Evolutionary conservation across 2,888 invertebrate species (phyloP).

Genomic region (Nineta flava): DNA sequence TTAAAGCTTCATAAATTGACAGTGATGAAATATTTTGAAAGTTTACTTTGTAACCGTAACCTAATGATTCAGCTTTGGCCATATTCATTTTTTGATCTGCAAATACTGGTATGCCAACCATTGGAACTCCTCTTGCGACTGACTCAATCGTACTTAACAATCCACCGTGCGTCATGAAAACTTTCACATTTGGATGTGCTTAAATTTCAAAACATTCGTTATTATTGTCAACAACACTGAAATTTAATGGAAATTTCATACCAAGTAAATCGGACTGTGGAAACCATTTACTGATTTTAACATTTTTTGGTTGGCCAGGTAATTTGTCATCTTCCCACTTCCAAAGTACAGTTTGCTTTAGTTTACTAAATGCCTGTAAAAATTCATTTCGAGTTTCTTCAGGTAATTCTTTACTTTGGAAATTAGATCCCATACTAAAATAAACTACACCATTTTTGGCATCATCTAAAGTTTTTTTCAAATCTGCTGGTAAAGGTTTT

Average conservation of each 20-base stretch:
- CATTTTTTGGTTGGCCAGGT: conserved; percentile 12
- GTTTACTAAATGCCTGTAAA: conserved; percentile 18
- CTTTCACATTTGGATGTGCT: conserved; percentile 12
- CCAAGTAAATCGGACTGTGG: conserved; percentile 14
- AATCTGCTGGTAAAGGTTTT: conserved; percentile 11
- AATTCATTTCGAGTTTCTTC: conserved; percentile 15
- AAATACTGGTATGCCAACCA: conserved; percentile 34
- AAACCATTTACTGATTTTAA: conserved; percentile 14
- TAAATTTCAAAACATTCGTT: conserved; percentile 8
- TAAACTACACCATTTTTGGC: conserved; percentile 21
- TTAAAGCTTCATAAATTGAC: conserved; percentile 27
- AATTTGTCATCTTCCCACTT: conserved; percentile 20
- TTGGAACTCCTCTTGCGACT: conserved; percentile 29
- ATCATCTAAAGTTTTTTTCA: conserved; percentile 19
- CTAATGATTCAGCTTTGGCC: conserved; percentile 25
- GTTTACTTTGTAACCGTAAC: conserved; percentile 26
- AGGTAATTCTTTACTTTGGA: conserved; percentile 18
- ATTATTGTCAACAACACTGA: too few species aligned
- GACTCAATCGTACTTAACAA: conserved; percentile 37
- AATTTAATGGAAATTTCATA: too few species aligned
- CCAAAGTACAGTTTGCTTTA: conserved; percentile 24
- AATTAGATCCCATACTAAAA: conserved; percentile 24
- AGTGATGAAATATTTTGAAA: too few species aligned
- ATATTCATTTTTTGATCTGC: conserved; percentile 35
- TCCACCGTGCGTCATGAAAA: conserved; percentile 42